Conservation (phyloP, 2,113 vertebrate genomes). For the Sinocyclocheilus maitianheensis region DNA sequence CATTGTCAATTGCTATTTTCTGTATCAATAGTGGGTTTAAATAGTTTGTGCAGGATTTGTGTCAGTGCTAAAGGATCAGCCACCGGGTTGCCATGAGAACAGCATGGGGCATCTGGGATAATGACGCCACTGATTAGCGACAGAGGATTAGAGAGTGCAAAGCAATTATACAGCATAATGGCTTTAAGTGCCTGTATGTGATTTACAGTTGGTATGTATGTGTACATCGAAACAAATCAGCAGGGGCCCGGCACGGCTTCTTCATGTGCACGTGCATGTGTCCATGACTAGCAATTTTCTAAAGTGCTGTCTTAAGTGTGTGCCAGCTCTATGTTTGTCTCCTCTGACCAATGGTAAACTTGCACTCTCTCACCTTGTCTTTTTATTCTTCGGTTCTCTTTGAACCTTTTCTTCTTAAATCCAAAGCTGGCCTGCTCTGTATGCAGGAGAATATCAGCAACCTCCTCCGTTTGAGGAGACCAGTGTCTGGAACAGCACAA, state of each 20-base stretch:
- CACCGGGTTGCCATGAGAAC: conserved; percentile 29
- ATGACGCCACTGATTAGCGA: conserved; percentile 29
- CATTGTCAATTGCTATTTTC: neutral
- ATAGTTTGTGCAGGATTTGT: neutral
- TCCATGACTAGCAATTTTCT: neutral
- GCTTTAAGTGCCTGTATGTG: conserved; percentile 41
- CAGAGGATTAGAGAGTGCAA: conserved; percentile 1
- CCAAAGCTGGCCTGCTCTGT: neutral
- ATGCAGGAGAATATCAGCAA: conserved; percentile 22
- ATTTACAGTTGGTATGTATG: conserved; percentile 42
- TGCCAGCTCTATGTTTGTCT: neutral
- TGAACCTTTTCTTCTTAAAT: conserved; percentile 15
- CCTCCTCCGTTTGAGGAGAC: neutral
- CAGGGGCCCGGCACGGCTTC: neutral
- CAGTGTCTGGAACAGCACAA: conserved; percentile 16
- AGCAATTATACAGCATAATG: conserved; percentile 42
- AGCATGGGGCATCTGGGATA: conserved; percentile 26
- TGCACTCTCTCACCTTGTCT: neutral
- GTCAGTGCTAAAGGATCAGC: neutral
- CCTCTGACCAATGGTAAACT: conserved; percentile 7
- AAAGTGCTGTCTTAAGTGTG: neutral
- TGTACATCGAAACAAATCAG: conserved; percentile 27
- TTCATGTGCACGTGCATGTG: neutral
- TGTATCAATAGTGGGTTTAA: conserved; percentile 3
- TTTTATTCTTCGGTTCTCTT: conserved; percentile 3